Evolutionary conservation across 2,797 vertebrate genomes (phyloP).

Genomic region (Siniperca undulata): DNA sequence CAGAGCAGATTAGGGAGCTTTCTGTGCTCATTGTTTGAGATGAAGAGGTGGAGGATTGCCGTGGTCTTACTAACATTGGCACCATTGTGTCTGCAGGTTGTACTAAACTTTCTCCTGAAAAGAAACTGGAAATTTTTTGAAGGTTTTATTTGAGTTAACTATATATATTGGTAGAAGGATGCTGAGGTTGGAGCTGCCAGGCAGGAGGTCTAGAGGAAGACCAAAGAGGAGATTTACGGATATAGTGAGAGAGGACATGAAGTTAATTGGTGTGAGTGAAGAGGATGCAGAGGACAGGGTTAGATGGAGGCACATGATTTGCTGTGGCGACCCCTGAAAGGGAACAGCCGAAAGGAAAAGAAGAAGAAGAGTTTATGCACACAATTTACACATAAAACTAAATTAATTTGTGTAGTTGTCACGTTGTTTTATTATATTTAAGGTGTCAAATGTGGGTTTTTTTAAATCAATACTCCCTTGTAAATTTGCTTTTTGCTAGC

Average conservation of each 20-base stretch:
- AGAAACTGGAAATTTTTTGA: neutral
- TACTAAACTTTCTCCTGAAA: slow-evolving; percentile 7
- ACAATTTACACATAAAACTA: neutral
- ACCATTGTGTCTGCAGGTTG: slow-evolving; percentile 16
- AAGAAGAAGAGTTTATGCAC: neutral
- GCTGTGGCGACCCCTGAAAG: no score
- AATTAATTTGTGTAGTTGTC: neutral
- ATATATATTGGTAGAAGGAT: no score
- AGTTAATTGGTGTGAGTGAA: no score
- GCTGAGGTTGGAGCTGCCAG: no score
- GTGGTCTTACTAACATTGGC: slow-evolving; percentile 15
- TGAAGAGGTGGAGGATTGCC: slow-evolving; percentile 35
- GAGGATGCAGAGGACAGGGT: no score
- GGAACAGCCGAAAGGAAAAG: no score
- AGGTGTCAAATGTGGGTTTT: neutral
- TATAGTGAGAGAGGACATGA: no score
- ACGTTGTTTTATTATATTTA: neutral
- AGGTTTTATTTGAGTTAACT: neutral
- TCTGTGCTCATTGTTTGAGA: slow-evolving; percentile 58
- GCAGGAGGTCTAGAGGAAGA: no score
- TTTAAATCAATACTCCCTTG: neutral
- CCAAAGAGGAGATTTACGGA: no score
- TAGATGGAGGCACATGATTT: no score
- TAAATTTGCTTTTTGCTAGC: slow-evolving; percentile 2
- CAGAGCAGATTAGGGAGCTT: slow-evolving; percentile 66